Percentiles rank a stretch among this genome's conserved stretches.
Conservation (phyloP, 1,140 invertebrate genomes). For the Aradophagus sp. region DNA sequence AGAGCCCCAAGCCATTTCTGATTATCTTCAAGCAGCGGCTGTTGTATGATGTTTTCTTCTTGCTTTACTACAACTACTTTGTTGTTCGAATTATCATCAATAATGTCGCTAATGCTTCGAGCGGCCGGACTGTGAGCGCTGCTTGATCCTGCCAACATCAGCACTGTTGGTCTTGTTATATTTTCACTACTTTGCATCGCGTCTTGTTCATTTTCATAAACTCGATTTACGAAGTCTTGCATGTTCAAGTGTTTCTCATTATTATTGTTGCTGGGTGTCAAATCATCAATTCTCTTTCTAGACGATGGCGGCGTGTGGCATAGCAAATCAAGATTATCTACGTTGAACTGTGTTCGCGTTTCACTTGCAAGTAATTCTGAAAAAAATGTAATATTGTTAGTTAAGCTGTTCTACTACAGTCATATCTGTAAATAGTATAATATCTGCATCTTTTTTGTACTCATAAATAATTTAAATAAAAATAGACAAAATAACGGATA, state of each 20-base stretch:
- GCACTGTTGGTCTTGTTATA: slow-evolving; percentile 76
- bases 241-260: slow-evolving; percentile 17
- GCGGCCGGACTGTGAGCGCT: slow-evolving; percentile 42
- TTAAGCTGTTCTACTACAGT: no score
- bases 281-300: slow-evolving; percentile 4
- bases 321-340: not conserved
- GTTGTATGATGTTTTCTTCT: slow-evolving; percentile 58
- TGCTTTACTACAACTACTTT: slow-evolving; percentile 65
- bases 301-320: slow-evolving; percentile 13
- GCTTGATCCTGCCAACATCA: slow-evolving; percentile 73
- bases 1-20: slow-evolving; percentile 79
- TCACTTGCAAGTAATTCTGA: slow-evolving; percentile 1
- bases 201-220: no score
- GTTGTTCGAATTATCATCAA: slow-evolving; percentile 34
- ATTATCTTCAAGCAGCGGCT: slow-evolving; percentile 70
- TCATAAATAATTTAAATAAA: no score
- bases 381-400: not conserved
- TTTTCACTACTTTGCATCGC: no score
- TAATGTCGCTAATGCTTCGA: slow-evolving; percentile 12
- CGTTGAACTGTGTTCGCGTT: not conserved
- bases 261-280: slow-evolving; percentile 10
- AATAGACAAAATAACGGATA: no score
- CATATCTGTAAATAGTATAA: no score
- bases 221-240: no score
- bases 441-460: no score